Evolutionary conservation across 92 coral and sea anemone species (phyloP).

Genomic region (Isaurus tuberculatus): DNA sequence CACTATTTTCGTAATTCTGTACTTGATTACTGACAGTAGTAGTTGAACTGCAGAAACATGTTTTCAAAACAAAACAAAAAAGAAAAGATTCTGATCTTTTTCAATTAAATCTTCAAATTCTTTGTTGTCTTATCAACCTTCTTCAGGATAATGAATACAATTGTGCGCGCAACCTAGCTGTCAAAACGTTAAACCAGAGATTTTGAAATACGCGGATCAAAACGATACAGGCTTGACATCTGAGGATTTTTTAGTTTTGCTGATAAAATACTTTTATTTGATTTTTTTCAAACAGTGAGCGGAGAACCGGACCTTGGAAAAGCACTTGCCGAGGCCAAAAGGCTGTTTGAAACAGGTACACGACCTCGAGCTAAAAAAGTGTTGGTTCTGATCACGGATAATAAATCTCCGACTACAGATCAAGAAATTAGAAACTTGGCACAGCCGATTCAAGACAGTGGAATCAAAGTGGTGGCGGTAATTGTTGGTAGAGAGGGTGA

Average conservation of each 20-base stretch:
- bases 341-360: conserved; percentile 70
- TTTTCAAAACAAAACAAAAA: too few species aligned
- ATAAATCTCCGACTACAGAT: conserved; percentile 63
- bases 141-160: too few species aligned
- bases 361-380: conserved; percentile 81
- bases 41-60: too few species aligned
- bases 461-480: conserved; percentile 67
- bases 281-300: conserved; percentile 14
- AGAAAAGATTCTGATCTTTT: too few species aligned
- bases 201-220: too few species aligned
- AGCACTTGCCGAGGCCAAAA: conserved; percentile 71
- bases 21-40: too few species aligned
- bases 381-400: conserved; percentile 82
- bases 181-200: too few species aligned
- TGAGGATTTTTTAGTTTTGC: too few species aligned
- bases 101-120: background rate
- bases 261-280: background rate
- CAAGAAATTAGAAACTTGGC: conserved; percentile 66
- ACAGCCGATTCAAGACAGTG: conserved; percentile 55
- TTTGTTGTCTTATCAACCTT: too few species aligned
- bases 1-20: too few species aligned
- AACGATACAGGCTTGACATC: too few species aligned
- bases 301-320: conserved; percentile 72
- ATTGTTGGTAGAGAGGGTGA: conserved; percentile 66
- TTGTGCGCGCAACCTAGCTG: too few species aligned